Evolutionary conservation across 92 coral and sea anemone species (phyloP), one percentile per base, ranked within the genome.

Genomic region (Zoanthus gigantus): DNA sequence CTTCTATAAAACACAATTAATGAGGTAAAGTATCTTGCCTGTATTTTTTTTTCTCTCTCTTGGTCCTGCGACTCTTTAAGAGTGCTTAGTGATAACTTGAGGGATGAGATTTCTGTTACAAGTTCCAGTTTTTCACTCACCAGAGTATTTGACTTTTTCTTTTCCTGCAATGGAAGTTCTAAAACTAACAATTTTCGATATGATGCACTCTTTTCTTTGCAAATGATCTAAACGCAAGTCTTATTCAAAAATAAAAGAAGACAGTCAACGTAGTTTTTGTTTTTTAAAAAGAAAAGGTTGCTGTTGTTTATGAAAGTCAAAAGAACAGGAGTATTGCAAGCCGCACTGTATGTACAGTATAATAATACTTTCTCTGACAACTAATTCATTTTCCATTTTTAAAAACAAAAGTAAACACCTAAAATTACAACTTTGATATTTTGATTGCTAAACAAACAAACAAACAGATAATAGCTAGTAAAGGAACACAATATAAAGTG

Each of bases 51-150:
- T 16, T 58, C 45, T 72, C 37, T 61, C 31, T 83, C 93, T 31
- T 31, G 37, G 16, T 65, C 13, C 75, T 44, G n/a, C 10, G 45
- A 10, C 82, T 76, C 52, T 71, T 60, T 63, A 32, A 60, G 9
- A 18, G 72, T 52, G 42, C 60, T 77, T 9, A 71, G 76, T 23
- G 92, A 83, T 53, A 76, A 66, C 79, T 92, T 92, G 2, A 94
- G 78, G 11, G 93, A 84, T 9, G 96, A 94, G 32, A 83, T 88
- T 83, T 94, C 96, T 79, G 92, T 69, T 68, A 92, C 90, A 52
- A 94, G 82, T 69, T 90, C 89, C 16, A 89, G 77, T 73, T 90
- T 94, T 69, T 94, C 94, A 52, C 88, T 75, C 15, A 78, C 74
- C 17, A 92, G 71, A 87, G 88, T 77, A 10, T 89, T 37, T 47